phyloP scores from a whole-genome alignment of 2,797 vertebrate genomes.

The Intellagama lesueurii region DNA sequence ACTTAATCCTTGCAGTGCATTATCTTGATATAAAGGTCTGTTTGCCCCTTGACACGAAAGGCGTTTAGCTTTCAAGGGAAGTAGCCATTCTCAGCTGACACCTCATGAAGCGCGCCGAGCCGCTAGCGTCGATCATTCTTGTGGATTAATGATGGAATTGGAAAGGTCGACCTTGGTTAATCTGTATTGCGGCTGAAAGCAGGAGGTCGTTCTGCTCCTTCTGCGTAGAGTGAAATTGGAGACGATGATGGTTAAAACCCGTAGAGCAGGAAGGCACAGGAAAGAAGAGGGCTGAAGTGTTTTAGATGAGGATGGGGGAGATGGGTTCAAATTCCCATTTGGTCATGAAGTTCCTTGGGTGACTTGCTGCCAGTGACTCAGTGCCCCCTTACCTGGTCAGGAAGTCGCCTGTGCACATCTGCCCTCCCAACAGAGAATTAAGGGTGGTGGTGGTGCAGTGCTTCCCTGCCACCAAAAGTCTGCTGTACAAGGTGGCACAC shows the following conservation, averaged over 20 bases:
- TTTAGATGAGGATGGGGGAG: not conserved
- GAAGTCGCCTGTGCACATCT: too few relatives aligned
- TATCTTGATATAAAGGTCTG: not conserved
- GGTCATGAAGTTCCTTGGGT: not conserved
- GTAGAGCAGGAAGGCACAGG: not conserved
- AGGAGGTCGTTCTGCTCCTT: not conserved
- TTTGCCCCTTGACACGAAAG: not conserved
- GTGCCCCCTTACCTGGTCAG: too few relatives aligned
- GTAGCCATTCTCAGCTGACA: not conserved
- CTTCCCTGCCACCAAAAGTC: not conserved
- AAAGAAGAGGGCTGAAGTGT: not conserved
- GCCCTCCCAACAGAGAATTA: too few relatives aligned
- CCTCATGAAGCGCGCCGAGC: not conserved
- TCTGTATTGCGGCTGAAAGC: not conserved
- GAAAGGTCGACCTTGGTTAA: too few relatives aligned
- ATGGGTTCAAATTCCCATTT: not conserved
- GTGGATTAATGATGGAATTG: too few relatives aligned
- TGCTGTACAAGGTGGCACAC: not conserved
- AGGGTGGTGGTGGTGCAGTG: too few relatives aligned
- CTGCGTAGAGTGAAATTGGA: too few relatives aligned
- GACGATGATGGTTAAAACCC: not conserved
- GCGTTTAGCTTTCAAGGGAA: not conserved
- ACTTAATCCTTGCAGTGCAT: too few relatives aligned
- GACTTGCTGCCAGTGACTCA: not conserved
- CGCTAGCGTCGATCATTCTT: not conserved